Evolutionary conservation across 2,888 invertebrate genomes (phyloP), one percentile per base, ranked within the genome.

Genomic region (Apamea crenata): DNA sequence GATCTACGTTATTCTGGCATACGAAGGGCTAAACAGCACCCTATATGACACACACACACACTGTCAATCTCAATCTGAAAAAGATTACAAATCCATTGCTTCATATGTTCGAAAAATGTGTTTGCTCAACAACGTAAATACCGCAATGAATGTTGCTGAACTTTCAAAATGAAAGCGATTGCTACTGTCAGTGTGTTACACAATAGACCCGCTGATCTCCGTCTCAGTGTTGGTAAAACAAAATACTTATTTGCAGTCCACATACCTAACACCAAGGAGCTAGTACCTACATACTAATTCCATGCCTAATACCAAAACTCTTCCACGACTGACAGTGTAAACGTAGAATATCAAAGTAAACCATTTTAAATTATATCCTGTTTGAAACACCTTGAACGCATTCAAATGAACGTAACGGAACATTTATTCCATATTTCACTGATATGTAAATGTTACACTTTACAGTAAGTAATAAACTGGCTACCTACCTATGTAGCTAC

Each of bases 401-500:
- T 85, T 85, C 79, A 86, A 86, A 85, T 83, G 65, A 78, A 80
- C 7, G 61, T 75, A 83, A 75, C 75, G 21, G 77, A 66, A 76
- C 67, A 68, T 80, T 74, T 67, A 72, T 73, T 77, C 61, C 32
- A 74, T 63, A 73, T 77, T 70, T 66, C 65, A 67, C 63, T 72
- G 78, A 76, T 84, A 86, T 71, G 70, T 59, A 78, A 82, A 82
- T 83, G 61, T 66, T 80, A 87, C 84, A 78, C 74, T 84, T 81
- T 77, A 86, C 82, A 50, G 74, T 53, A 29, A 73, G 61, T 53
- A n/a, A 44, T 74, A 63, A 81, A 74, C 44, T 18, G 40, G n/a
- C 21, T 50, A 16, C 18, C 5, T 63, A 32, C 12, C n/a, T 32
- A 32, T 63, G 76, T 47, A 50, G 10, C 16, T 47, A 1, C 1